Conservation (phyloP, 2,888 invertebrate species). For the Drosophila recens region DNA sequence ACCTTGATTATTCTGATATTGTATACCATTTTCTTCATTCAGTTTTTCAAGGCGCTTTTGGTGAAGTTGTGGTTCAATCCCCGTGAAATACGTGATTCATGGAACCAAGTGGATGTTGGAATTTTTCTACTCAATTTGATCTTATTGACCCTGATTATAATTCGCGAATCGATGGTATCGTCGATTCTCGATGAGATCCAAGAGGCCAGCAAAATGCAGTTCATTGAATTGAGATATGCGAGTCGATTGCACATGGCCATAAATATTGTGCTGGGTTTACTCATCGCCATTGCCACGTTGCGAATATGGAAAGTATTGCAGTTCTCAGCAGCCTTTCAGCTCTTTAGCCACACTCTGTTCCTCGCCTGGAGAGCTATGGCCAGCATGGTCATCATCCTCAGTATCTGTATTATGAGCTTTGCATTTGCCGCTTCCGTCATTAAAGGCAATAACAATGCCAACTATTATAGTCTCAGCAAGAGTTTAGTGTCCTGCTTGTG, state of each 20-base stretch:
- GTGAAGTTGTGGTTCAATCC: constrained; percentile 67
- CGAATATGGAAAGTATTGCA: constrained; percentile 83
- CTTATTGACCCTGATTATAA: constrained; percentile 50
- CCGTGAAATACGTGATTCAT: constrained; percentile 48
- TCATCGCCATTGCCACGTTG: constrained; percentile 76
- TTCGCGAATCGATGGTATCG: constrained; percentile 63
- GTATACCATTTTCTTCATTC: constrained; percentile 68
- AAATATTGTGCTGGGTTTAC: constrained; percentile 65
- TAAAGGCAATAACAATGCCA: constrained; percentile 75
- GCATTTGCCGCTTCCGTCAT: constrained; percentile 68
- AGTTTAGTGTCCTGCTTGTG: constrained; percentile 72
- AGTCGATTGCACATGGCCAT: constrained; percentile 58
- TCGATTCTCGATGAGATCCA: constrained; percentile 65
- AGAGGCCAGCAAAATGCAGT: constrained; percentile 73
- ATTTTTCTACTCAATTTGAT: constrained; percentile 71
- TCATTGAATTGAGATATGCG: constrained; percentile 74
- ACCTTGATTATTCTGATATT: constrained; percentile 56
- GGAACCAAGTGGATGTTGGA: constrained; percentile 78
- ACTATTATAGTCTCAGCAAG: constrained; percentile 62
- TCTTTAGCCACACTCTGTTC: constrained; percentile 75
- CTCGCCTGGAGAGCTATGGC: constrained; percentile 60
- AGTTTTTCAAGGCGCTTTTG: constrained; percentile 67
- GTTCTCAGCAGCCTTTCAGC: constrained; percentile 76
- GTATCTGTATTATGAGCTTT: constrained; percentile 72
- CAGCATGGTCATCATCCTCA: constrained; percentile 65